These are phyloP conservation scores for Tinea pellionella DNA, from an alignment of 2,888 invertebrate genomes.

Conservation along the genomic window DNA sequence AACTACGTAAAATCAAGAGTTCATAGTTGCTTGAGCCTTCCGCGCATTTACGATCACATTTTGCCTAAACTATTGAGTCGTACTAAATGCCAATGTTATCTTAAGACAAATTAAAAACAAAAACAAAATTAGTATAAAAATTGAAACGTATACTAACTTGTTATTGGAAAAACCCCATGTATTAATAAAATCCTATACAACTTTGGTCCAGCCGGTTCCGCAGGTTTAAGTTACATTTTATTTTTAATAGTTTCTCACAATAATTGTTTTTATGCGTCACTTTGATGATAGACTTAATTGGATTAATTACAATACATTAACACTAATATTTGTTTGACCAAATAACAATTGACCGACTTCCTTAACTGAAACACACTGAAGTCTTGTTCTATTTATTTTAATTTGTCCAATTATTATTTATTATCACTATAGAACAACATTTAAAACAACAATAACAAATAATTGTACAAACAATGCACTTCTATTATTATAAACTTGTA, in stretches of 20 bases:
- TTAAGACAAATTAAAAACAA: neutral
- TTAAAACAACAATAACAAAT: neutral
- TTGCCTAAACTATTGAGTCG: too few relatives aligned
- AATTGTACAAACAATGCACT: neutral
- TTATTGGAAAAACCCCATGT: slow-evolving; percentile 5
- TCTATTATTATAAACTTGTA: neutral
- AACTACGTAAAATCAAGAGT: too few relatives aligned
- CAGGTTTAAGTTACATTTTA: neutral
- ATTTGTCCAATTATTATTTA: neutral
- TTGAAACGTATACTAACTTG: neutral
- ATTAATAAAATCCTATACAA: neutral
- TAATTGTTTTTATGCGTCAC: neutral
- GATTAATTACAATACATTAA: slow-evolving; percentile 1
- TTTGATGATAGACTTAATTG: neutral
- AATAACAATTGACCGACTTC: neutral
- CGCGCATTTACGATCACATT: too few relatives aligned
- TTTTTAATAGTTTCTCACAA: slow-evolving; percentile 1
- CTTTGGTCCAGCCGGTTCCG: neutral
- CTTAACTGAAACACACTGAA: neutral
- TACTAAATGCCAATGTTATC: neutral
- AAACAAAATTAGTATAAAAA: neutral
- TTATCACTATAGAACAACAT: neutral
- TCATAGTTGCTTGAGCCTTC: too few relatives aligned
- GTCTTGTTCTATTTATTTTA: neutral
- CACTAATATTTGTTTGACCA: neutral